These are phyloP conservation scores for Alcis repandata DNA, from an alignment of 2,888 invertebrate species.

Conservation along the genomic window DNA sequence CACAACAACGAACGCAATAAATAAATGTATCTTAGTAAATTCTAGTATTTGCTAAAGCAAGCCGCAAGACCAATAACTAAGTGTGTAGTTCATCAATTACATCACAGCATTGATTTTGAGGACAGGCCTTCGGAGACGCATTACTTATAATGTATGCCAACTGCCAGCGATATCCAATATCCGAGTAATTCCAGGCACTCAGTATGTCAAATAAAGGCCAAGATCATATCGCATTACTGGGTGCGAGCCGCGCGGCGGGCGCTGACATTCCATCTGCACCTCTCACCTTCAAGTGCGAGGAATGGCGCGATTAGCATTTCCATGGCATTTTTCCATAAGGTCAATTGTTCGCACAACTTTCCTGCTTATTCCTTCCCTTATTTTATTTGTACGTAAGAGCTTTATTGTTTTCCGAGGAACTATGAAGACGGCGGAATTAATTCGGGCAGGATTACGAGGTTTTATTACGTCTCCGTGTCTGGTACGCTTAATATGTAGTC, in stretches of 20 bases:
- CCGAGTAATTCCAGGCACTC: neutral
- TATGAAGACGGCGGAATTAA: conserved; percentile 27
- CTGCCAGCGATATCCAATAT: neutral
- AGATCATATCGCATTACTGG: conserved; percentile 14
- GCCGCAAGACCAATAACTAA: too few relatives aligned
- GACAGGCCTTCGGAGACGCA: neutral
- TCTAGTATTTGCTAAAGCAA: too few relatives aligned
- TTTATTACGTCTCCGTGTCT: conserved; percentile 24
- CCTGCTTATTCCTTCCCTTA: conserved; percentile 21
- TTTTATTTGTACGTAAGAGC: conserved; percentile 28
- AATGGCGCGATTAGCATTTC: conserved; percentile 80
- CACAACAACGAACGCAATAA: too few relatives aligned
- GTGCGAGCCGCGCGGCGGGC: neutral
- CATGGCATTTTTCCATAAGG: conserved; percentile 76
- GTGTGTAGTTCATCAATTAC: too few relatives aligned
- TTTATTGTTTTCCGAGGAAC: conserved; percentile 35
- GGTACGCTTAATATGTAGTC: neutral
- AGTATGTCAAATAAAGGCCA: conserved; percentile 35
- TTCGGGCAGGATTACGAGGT: conserved; percentile 23
- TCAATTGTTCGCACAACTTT: conserved; percentile 44
- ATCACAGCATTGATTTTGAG: too few relatives aligned
- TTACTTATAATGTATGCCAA: neutral
- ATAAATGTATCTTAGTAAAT: too few relatives aligned
- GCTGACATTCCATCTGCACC: conserved; percentile 62
- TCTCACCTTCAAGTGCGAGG: conserved; percentile 72